Evolutionary conservation across 2,888 invertebrate genomes (phyloP), one percentile per base, ranked within the genome.

Genomic region (Rhabditophanes sp.): DNA sequence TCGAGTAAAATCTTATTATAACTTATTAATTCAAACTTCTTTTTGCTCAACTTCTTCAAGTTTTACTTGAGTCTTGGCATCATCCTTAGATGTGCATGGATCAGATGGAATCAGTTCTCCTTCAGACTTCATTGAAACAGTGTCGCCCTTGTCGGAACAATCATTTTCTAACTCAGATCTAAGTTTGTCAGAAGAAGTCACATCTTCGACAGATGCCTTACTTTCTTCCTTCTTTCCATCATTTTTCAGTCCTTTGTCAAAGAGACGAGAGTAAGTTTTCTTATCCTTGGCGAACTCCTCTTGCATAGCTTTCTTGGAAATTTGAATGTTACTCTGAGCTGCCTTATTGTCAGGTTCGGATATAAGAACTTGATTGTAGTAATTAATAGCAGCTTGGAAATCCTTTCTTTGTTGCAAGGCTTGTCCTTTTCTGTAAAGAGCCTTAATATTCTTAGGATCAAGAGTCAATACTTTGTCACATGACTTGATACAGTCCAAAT

Each of bases 221-320:
- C n/a, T n/a, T n/a, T n/a, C n/a, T n/a, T n/a, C 17, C 11, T 39
- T 16, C 11, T 33, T 25, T 15, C 33, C 38, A 7, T 35, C 37
- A 27, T 48, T 48, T 20, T 40, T 28, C 30, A 68, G 65, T 69
- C 85, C 80, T 69, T 83, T 85, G 53, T 82, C 78, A 69, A 93
- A 93, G 83, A 93, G 87, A 67, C 83, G 84, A 9, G 79, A 79
- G 67, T 84, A 93, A 21, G 77, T 73, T 55, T 80, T 77, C 48
- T 79, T 76, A 65, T 79, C 79, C 12, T 76, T 72, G 39, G 75
- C 73, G 39, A 76, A 45, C 24, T 82, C 82, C 11, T 79, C 76
- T 65, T 78, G 78, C 12, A 85, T 72, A 41, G 76, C 72, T 39
- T 76, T 73, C 41, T 76, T 46, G 45, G 83, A 83, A 32, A 77